These are phyloP conservation scores for Cecropterus lyciades DNA, from an alignment of 1,140 invertebrate genomes.

Conservation along the genomic window DNA sequence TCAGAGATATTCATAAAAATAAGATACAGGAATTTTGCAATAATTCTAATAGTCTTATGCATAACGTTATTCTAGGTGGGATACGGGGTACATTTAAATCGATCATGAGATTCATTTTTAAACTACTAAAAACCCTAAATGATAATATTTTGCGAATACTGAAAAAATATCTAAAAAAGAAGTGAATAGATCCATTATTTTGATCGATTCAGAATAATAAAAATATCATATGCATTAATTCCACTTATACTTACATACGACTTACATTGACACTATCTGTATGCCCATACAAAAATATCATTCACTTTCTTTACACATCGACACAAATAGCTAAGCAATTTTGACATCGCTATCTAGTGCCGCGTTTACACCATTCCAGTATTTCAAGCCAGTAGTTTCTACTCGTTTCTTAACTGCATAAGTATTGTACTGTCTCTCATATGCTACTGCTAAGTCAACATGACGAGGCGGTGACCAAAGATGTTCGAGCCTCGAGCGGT, in stretches of 20 bases:
- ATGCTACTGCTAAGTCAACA: too few species aligned
- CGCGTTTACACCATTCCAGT: too few species aligned
- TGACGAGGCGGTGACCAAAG: too few species aligned
- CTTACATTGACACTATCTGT: conserved; percentile 59
- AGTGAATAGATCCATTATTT: conserved; percentile 8
- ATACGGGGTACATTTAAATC: conserved; percentile 62
- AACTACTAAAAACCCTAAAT: conserved; percentile 27
- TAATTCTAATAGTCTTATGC: conserved; percentile 66
- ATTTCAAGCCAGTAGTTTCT: too few species aligned
- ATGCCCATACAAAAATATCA: conserved; percentile 81
- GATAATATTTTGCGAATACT: conserved; percentile 50
- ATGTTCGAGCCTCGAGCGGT: too few species aligned
- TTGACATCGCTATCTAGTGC: too few species aligned
- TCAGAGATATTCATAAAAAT: conserved; percentile 19
- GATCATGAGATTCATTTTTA: conserved; percentile 47
- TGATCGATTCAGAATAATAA: conserved; percentile 22
- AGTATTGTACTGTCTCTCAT: too few species aligned
- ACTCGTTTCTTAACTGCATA: too few species aligned
- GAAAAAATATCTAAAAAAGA: conserved; percentile 38
- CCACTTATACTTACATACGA: conserved; percentile 43
- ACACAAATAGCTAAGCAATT: conserved; percentile 67
- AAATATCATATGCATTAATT: conserved; percentile 10
- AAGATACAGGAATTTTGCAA: conserved; percentile 38
- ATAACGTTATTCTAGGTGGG: conserved; percentile 79
- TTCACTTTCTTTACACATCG: conserved; percentile 71